These are phyloP conservation scores for Limnothrissa miodon DNA, from an alignment of 2,113 vertebrate species.

Conservation along the genomic window DNA sequence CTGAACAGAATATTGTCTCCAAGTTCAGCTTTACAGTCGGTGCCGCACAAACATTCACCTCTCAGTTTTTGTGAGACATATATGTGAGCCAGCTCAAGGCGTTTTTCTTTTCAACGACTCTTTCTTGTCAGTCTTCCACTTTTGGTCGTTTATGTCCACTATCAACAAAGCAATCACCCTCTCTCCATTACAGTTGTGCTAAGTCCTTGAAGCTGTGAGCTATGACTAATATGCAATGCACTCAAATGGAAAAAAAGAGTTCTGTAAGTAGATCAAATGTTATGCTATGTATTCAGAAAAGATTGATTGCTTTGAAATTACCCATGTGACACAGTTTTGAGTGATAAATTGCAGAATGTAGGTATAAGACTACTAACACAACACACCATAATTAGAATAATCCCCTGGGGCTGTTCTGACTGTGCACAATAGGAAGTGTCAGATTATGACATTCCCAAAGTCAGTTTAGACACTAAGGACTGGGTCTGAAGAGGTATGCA, in stretches of 20 bases:
- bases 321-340: conserved; percentile 24
- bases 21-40: background rate
- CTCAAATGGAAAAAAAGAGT: background rate
- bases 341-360: conserved; percentile 24
- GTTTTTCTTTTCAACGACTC: background rate
- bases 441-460: background rate
- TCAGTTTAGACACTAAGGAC: background rate
- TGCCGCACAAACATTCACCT: conserved; percentile 27
- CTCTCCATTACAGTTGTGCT: background rate
- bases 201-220: background rate
- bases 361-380: background rate
- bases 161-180: background rate
- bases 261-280: conserved; percentile 6
- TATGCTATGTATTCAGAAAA: background rate
- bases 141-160: background rate
- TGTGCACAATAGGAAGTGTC: background rate
- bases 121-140: background rate
- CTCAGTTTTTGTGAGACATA: conserved; percentile 44
- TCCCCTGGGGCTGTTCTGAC: conserved; percentile 17
- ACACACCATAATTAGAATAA: background rate
- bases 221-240: background rate
- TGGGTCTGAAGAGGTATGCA: background rate
- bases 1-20: conserved; percentile 36
- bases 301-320: conserved; percentile 21
- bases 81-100: conserved; percentile 32